These are phyloP conservation scores for Phaethornis superciliosus DNA, from an alignment of 2,113 vertebrate species.

Conservation along the genomic window DNA sequence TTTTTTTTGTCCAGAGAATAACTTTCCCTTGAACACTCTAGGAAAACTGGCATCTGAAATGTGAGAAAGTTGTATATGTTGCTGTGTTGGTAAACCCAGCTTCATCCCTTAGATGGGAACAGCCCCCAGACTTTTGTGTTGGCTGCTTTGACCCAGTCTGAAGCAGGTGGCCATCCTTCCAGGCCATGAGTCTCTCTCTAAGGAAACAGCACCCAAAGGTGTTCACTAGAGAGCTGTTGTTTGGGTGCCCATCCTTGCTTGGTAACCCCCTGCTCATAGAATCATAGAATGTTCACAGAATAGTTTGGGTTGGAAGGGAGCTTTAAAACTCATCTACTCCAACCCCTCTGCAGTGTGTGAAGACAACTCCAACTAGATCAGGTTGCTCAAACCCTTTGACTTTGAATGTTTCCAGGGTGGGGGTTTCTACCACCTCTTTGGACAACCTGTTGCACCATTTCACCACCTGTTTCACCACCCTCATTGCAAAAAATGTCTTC, in stretches of 20 bases:
- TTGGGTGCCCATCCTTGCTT: neutral
- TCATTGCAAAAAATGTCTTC: too few species aligned
- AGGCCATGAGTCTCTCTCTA: neutral
- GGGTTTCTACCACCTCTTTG: too few species aligned
- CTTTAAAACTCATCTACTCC: too few species aligned
- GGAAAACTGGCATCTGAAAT: neutral
- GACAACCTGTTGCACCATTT: too few species aligned
- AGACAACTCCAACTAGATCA: too few species aligned
- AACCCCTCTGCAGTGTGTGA: too few species aligned
- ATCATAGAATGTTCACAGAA: too few species aligned
- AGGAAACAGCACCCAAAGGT: neutral
- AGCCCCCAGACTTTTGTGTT: neutral
- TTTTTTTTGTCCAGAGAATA: neutral
- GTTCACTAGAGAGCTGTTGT: neutral
- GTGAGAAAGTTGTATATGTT: fast-evolving
- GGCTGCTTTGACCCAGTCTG: neutral
- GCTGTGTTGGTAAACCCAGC: neutral
- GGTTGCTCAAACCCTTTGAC: too few species aligned
- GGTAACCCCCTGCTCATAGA: neutral
- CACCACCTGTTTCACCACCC: too few species aligned
- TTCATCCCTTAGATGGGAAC: neutral
- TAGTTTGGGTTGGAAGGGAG: too few species aligned
- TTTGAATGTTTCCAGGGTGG: too few species aligned
- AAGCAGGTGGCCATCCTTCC: neutral
- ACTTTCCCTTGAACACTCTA: neutral